Percentiles rank a stretch among this genome's conserved stretches.
phyloP scores from a whole-genome alignment of 2,113 vertebrate species.

The Ceyx cyanopectus region DNA sequence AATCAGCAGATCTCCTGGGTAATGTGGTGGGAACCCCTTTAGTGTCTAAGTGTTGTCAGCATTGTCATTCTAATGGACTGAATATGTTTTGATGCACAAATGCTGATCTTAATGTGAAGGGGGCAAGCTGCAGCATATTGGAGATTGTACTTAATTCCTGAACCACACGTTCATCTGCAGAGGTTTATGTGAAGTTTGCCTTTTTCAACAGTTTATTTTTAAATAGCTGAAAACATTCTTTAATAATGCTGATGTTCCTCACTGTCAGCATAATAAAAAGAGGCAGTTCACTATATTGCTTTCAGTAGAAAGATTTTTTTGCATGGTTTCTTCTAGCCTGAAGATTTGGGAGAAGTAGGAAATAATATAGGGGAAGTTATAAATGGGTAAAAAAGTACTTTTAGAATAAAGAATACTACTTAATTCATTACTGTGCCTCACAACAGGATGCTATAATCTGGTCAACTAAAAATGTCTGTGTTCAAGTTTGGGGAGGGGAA shows the following conservation, averaged over 20 bases:
- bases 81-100: not conserved
- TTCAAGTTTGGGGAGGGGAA: not conserved
- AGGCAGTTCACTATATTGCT: not conserved
- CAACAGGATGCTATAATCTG: not conserved
- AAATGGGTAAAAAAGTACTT: not conserved
- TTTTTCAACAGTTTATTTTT: not conserved
- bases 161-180: not conserved
- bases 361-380: not conserved
- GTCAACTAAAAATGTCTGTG: not conserved
- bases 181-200: not conserved
- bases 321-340: not conserved
- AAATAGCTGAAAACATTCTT: not conserved
- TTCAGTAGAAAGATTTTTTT: not conserved
- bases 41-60: not conserved
- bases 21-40: not conserved
- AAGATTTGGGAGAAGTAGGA: not conserved
- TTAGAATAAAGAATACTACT: not conserved
- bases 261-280: not conserved
- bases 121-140: not conserved
- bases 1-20: not conserved
- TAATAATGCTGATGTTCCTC: not conserved
- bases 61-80: not conserved
- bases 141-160: not conserved
- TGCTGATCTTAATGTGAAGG: not conserved
- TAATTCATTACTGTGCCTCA: not conserved